phyloP scores from a whole-genome alignment of 2,113 vertebrate genomes.

The Petrocephalus microphthalmus region DNA sequence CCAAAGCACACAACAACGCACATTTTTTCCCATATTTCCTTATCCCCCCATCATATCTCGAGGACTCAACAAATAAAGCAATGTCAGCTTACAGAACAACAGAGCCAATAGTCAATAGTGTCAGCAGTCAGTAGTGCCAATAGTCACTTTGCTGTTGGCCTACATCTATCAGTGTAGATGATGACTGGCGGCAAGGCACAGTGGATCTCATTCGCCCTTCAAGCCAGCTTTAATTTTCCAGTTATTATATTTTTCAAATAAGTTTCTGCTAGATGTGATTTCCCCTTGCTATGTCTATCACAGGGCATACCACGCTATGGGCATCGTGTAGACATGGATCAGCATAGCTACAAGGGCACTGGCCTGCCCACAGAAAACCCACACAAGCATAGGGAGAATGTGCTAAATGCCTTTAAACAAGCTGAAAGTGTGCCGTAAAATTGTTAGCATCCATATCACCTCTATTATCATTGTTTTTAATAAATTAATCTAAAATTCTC shows the following conservation, averaged over 20 bases:
- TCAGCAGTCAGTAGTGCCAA: neutral
- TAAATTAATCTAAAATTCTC: neutral
- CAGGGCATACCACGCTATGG: neutral
- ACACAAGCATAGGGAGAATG: neutral
- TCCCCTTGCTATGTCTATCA: neutral
- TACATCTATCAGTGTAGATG: neutral
- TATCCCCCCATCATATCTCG: neutral
- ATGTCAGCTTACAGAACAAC: neutral
- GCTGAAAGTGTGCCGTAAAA: neutral
- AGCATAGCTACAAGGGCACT: neutral
- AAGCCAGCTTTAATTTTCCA: neutral
- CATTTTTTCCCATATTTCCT: neutral
- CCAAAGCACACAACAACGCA: neutral
- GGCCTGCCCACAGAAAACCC: neutral
- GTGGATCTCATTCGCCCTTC: neutral
- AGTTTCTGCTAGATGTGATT: neutral
- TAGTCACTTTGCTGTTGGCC: neutral
- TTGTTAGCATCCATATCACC: neutral
- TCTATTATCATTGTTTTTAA: neutral
- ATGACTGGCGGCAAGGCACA: neutral
- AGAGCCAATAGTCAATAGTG: neutral
- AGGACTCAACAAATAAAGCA: neutral
- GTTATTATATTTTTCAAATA: neutral
- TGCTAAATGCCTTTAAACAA: neutral
- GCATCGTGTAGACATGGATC: neutral